Base-by-base conservation (phyloP, 2,888 invertebrate genomes). In the Drosophila kuntzei region DNA sequence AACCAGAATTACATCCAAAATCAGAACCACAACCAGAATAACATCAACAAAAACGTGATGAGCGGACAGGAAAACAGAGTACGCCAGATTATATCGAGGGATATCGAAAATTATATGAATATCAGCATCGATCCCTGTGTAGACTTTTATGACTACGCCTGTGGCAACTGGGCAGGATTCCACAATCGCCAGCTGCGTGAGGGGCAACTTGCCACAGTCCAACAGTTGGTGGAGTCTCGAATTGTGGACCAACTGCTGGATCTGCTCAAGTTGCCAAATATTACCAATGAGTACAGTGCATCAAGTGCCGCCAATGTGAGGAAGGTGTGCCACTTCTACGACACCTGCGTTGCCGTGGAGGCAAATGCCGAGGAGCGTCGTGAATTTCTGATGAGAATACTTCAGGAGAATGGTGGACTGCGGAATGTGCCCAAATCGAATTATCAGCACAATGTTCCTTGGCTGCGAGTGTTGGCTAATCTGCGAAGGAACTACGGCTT, bases 111-210 rank as follows among this genome's bases (percentile, higher is more conserved):
- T 46, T 91, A 87, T 46, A 89, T 91, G 85, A 89, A 92, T 39
- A 58, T 76, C 3, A 78, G 70, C 12, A 70, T 73, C 0, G 90
- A 91, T 80, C 91, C 90, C 9, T 91, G 91, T 49, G 64, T 50
- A 14, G 90, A 92, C 63, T 92, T 91, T 65, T 92, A 89, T 49
- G 88, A 90, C 18, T 91, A 82, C 37, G 90, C 91, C 36, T 91
- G 91, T 39, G 91, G 92, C 25, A 90, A 87, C 29, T 91, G 92
- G 92, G 51, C 69, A 2, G 36, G 62, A 1, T 59, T 76, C 44
- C 84, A 90, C 43, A 67, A 51, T 2, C 75, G 67, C 0, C 71
- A 60, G 3, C 69, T 64, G 53, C 76, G 74, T 4, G 71, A 71
- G 3, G 80, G 72, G 0, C 79, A 85, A 9, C 29, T 81, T 20